Evolutionary conservation across 1,140 invertebrate genomes (phyloP).

Genomic region (Lasioglossum albipes): DNA sequence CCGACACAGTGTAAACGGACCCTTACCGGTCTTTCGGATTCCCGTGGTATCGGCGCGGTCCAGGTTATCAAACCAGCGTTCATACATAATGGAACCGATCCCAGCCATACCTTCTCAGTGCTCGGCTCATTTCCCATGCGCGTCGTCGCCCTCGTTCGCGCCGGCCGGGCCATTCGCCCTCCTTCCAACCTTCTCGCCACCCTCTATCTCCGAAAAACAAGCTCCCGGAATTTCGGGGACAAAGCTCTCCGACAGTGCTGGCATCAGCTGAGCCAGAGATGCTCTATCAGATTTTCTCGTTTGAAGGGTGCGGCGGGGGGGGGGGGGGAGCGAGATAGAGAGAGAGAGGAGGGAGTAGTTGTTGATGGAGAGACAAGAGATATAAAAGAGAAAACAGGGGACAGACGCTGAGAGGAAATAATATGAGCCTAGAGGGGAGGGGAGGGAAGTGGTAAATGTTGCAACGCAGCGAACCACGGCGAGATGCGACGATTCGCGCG

Average conservation of each 20-base stretch:
- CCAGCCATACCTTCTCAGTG: neutral
- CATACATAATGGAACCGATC: conserved; percentile 65
- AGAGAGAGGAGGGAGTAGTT: neutral
- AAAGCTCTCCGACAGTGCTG: conserved; percentile 43
- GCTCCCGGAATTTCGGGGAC: conserved; percentile 37
- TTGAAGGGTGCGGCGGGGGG: neutral
- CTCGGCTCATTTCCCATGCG: conserved; percentile 6
- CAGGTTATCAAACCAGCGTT: conserved; percentile 69
- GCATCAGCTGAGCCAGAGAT: conserved; percentile 47
- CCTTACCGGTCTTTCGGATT: conserved; percentile 44
- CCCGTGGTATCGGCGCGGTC: conserved; percentile 14
- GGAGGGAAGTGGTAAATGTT: conserved; percentile 4
- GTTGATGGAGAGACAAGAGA: neutral
- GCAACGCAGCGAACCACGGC: neutral
- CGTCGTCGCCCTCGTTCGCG: neutral
- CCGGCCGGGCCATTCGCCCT: neutral
- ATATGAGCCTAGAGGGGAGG: conserved; percentile 2
- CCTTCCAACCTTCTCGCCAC: too few species aligned
- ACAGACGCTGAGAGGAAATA: conserved; percentile 20
- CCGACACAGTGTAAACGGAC: too few species aligned
- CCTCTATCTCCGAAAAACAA: conserved; percentile 47
- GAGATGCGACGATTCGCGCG: conserved; percentile 16
- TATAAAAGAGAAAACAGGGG: conserved; percentile 2
- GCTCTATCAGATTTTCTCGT: conserved; percentile 51
- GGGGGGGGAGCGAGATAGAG: neutral